Base-by-base conservation (phyloP, 2,113 vertebrate genomes). In the Canis aureus region DNA sequence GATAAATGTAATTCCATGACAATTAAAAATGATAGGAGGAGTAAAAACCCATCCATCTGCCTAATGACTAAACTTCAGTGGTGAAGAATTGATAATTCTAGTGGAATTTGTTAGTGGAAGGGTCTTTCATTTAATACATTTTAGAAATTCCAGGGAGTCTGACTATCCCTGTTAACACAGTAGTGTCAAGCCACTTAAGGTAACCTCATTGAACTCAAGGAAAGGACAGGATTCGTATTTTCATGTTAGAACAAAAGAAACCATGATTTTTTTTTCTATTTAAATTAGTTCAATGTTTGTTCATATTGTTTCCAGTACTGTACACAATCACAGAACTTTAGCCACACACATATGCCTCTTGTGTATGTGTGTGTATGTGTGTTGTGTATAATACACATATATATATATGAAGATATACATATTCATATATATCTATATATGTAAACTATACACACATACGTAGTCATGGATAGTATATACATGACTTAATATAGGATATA, bases 11-110 rank as follows among this genome's bases (percentile, higher is more conserved):
- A 96, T 89, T 60, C 85, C 29, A 23, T 82, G 92, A 96, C 79
- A 96, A 88, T 96, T 90, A 97, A 97, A 97, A 97, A 96, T 95
- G 27, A 89, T 81, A 53, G 59, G 8, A 96, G 22, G n/a, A 94
- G 29, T 91, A 78, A 91, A 97, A 89, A 15, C 17, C 67, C 87
- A 98, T 96, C 81, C 73, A 91, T 93, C 90, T 97, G n/a, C 32
- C 92, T 96, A 97, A 97, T 96, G 90, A 93, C 88, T 89, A 53
- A 78, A 53, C 35, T 89, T 95, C 43, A 86, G 25, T 73, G 55
- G 66, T 79, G 43, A 96, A 89, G 84, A 95, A 95, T 87, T 96
- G 69, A 95, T 94, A 51, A 97, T 79, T 94, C 76, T 82, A 57
- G 10, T 78, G 51, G 73, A 93, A 89, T 96, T 89, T 97, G 43